Conservation (phyloP, 2,797 vertebrate species). For the Botia kubotai region DNA sequence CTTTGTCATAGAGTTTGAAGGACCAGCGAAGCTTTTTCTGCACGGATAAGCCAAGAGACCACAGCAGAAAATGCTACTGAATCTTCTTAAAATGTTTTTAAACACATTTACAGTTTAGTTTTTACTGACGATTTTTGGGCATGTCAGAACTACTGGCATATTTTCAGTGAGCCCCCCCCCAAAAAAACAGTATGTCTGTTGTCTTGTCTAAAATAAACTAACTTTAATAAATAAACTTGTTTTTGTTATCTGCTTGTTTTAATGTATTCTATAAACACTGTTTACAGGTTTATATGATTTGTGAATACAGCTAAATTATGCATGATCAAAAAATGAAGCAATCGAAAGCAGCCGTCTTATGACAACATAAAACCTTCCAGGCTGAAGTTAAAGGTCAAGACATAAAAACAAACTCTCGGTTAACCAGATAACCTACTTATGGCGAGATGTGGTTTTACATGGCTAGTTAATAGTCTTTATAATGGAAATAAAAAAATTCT, state of each 20-base stretch:
- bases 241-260: too few species aligned
- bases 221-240: too few species aligned
- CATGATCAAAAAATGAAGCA: neutral
- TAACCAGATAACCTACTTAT: constrained; percentile 29
- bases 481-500: neutral
- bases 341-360: neutral
- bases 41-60: too few species aligned
- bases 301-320: neutral
- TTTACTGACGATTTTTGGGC: too few species aligned
- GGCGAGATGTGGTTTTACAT: neutral
- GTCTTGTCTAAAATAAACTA: too few species aligned
- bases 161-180: neutral
- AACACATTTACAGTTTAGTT: too few species aligned
- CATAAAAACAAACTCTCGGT: neutral
- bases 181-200: too few species aligned
- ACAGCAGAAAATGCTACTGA: too few species aligned
- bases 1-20: constrained; percentile 79
- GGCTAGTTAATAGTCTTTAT: neutral
- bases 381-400: constrained; percentile 10
- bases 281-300: neutral
- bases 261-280: too few species aligned
- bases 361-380: neutral
- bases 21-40: constrained; percentile 49
- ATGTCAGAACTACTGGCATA: neutral
- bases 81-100: too few species aligned